Base-by-base conservation (phyloP, 2,113 vertebrate genomes). In the Syngnathus scovelli region DNA sequence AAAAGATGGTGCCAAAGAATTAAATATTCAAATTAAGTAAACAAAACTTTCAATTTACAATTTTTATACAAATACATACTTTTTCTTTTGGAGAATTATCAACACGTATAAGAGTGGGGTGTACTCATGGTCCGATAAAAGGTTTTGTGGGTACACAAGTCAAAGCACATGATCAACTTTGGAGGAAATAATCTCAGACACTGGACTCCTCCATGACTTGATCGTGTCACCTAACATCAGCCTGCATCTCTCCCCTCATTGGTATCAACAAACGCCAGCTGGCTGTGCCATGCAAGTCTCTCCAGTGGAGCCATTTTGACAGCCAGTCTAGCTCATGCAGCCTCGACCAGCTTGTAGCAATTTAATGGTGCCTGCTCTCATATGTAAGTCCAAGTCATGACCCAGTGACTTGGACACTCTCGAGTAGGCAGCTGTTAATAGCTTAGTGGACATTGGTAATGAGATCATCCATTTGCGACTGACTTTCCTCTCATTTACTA, bases 391-490 rank as follows among this genome's bases (percentile, higher is more conserved):
- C 76, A 76, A 69, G 61, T 10, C 67, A 68, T 68, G 77, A 86
- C 75, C 74, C 66, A 19, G 66, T 82, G 77, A 85, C 83, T 76
- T 56, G 10, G n/a, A 51, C 15, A 0, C 70, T 44, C 60, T 67
- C 70, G 67, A 77, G 66, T 27, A 18, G 51, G 46, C 49, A 37
- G 39, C 46, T 68, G 70, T 70, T 86, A 84, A 87, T 83, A 74
- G 75, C 76, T 59, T 70, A 19, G 77, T 75, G 69, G 77, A 83
- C 64, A 79, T 69, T 66, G 70, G 79, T 82, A 83, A 86, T 86
- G 74, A 87, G 81, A 78, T 83, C 72, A 85, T 86, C 81, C 81
- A 83, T 85, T 87, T 77, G 74, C 81, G 46, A 58, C 61, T 67
- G 67, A 63, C 55, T 51, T 80, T 64, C 70, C 61, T 80, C 74